phyloP scores from a whole-genome alignment of 2,888 invertebrate species.

The Diarsia rubi region DNA sequence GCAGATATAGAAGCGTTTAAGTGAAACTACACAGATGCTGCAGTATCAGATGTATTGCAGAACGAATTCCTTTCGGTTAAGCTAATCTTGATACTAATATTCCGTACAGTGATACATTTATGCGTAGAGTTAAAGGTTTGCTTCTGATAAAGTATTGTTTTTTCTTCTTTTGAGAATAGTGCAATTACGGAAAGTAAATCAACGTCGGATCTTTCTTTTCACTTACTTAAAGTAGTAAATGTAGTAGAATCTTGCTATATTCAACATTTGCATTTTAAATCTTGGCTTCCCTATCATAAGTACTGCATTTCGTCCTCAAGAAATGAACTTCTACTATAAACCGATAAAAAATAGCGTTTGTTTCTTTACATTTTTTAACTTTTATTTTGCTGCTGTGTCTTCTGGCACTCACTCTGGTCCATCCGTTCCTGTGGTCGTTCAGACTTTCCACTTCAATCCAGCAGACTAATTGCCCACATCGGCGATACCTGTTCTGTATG shows the following conservation, averaged over 20 bases:
- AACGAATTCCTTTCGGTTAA: neutral
- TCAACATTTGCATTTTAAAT: neutral
- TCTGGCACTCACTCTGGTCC: neutral
- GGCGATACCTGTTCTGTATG: neutral
- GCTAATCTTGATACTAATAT: neutral
- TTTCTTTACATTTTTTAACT: neutral
- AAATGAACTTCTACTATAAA: neutral
- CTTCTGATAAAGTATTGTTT: neutral
- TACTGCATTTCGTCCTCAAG: neutral
- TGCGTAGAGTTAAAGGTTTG: neutral
- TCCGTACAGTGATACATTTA: neutral
- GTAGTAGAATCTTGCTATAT: too few relatives aligned
- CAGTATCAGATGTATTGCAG: slow-evolving; percentile 12
- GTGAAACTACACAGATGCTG: slow-evolving; percentile 24
- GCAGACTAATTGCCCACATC: neutral
- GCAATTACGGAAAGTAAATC: too few relatives aligned
- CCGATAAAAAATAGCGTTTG: too few relatives aligned
- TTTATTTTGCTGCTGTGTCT: neutral
- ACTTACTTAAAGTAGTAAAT: neutral
- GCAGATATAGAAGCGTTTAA: slow-evolving; percentile 35
- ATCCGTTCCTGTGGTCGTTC: neutral
- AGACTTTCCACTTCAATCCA: neutral
- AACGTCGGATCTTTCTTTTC: neutral
- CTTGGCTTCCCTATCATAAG: neutral
- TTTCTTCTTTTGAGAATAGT: neutral